Evolutionary conservation across 2,797 vertebrate genomes (phyloP).

Genomic region (Simalia tracyae): DNA sequence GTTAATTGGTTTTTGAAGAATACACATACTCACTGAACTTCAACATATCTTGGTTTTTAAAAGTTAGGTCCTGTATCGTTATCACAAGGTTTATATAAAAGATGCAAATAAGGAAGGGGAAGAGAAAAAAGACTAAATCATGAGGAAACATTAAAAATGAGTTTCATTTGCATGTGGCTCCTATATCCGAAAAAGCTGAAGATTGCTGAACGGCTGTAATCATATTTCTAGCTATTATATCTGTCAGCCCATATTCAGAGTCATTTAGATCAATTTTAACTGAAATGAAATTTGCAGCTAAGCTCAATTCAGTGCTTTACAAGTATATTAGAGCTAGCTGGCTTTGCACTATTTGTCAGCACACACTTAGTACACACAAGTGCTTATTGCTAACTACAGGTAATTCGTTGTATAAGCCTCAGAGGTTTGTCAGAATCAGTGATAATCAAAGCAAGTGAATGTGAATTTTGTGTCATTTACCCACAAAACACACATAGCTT

Average conservation of each 20-base stretch:
- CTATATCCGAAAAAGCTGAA: not conserved
- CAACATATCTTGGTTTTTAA: not conserved
- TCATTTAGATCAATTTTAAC: not conserved
- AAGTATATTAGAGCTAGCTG: not conserved
- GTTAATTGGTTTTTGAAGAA: not conserved
- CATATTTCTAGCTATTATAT: not conserved
- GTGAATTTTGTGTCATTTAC: not conserved
- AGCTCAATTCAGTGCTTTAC: not conserved
- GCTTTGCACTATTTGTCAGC: not conserved
- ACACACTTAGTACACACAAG: not conserved
- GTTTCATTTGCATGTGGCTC: not conserved
- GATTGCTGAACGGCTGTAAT: not conserved
- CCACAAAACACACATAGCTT: not conserved
- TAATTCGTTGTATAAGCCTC: not conserved
- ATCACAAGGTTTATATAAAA: not conserved
- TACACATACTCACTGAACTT: not conserved
- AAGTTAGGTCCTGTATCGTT: not conserved
- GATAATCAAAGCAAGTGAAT: not conserved
- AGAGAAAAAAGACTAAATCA: not conserved
- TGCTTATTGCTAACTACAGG: not conserved
- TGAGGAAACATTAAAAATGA: not conserved
- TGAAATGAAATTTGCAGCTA: not conserved
- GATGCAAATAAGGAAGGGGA: not conserved
- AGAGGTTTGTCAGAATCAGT: not conserved
- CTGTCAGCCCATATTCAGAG: not conserved